Percentiles rank a stretch among this genome's conserved stretches.
Conservation (phyloP, 2,113 vertebrate genomes). For the Camelus bactrianus region DNA sequence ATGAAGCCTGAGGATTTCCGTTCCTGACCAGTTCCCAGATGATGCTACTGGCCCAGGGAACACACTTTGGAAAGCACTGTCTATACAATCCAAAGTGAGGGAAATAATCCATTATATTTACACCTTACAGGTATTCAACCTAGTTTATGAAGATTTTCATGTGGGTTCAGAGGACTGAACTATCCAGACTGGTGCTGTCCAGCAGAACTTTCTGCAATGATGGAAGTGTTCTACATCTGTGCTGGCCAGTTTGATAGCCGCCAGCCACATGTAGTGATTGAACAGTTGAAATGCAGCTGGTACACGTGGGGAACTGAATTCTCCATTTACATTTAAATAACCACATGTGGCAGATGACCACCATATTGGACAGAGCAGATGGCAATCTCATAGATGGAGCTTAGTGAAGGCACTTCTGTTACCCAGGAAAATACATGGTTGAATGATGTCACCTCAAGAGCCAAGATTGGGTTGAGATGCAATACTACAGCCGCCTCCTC, state of each 20-base stretch:
- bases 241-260: neutral
- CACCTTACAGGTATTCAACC: neutral
- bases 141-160: neutral
- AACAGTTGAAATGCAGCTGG: neutral
- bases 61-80: neutral
- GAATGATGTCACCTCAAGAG: neutral
- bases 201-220: neutral
- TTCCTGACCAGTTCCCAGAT: neutral
- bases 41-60: neutral
- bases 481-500: neutral
- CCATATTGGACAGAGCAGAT: neutral
- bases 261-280: neutral
- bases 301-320: neutral
- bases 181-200: neutral
- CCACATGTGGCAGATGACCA: neutral
- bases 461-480: neutral
- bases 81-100: neutral
- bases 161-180: neutral
- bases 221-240: neutral
- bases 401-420: neutral
- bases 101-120: neutral
- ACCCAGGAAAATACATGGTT: neutral
- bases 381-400: neutral
- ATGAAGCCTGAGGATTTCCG: neutral
- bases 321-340: conserved; percentile 19